Base-by-base conservation (phyloP, 2,888 invertebrate species). In the Ectemnius cavifrons region DNA sequence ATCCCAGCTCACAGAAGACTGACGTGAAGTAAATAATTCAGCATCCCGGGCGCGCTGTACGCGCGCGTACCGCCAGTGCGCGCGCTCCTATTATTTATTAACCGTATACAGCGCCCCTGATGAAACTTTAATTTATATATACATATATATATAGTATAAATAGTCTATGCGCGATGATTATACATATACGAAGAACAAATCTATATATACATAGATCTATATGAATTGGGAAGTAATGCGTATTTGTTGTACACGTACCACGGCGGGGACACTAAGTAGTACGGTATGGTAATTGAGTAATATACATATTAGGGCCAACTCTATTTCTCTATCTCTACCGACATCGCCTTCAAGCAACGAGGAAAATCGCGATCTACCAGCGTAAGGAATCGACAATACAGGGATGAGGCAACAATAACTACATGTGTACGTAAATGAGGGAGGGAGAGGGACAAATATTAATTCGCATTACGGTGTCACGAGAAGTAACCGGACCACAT, bases 391-490 rank as follows among this genome's bases (percentile, higher is more conserved):
- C 89, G 91, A 91, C 91, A 91, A 91, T 91, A 91, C 91, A 90
- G 90, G 91, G 90, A 91, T 89, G 88, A 89, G 89, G 87, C 90
- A 90, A 91, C 91, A 91, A 91, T 90, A 91, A 89, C 84, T 85
- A 88, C 84, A 89, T 84, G 84, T 84, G 86, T 87, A 88, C 82
- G 87, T 86, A 87, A 83, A 82, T 76, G 80, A 79, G 77, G 71
- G 74, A 82, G 52, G 78, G 81, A 84, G 76, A 79, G 77, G 16
- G 56, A 73, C 74, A 46, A 71, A 67, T 59, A 49, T 60, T 52
- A 63, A 61, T 49, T 59, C 73, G 75, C 37, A 59, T 23, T 37
- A 63, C 63, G 63, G 62, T 61, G 76, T 62, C 79, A 63, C 59
- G 61, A 64, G 18, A 64, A 28, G 46, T 68, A 66, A 77, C 73